Evolutionary conservation across 2,797 vertebrate species (phyloP).

Genomic region (Brachymystax lenok): DNA sequence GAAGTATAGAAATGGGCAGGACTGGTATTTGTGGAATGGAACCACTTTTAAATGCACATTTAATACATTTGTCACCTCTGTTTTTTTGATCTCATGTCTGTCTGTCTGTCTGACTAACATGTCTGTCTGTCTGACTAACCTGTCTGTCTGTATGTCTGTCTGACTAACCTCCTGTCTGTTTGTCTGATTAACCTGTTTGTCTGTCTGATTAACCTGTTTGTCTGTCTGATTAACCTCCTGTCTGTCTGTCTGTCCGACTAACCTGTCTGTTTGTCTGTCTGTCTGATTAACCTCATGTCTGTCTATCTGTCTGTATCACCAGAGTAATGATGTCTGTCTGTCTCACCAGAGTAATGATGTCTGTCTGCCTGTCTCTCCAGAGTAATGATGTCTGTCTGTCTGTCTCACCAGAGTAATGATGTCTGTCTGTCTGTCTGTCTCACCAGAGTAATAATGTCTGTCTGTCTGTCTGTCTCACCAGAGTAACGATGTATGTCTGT

Average conservation of each 20-base stretch:
- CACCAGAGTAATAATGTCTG: background rate
- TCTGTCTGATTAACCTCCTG: background rate
- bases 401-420: no score
- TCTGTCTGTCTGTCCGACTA: background rate
- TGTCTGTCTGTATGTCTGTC: no score
- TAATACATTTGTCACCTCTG: background rate
- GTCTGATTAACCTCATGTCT: background rate
- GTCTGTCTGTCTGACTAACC: background rate
- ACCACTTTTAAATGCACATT: no score
- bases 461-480: constrained; percentile 45
- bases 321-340: constrained; percentile 35
- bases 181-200: background rate
- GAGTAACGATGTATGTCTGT: constrained; percentile 88
- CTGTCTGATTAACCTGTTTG: background rate
- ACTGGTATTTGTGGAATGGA: no score
- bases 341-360: constrained; percentile 29
- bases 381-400: constrained; percentile 8
- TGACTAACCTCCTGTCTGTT: no score
- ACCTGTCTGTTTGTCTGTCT: background rate
- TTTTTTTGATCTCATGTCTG: constrained; percentile 10
- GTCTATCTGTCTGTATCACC: background rate
- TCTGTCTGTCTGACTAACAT: constrained; percentile 8
- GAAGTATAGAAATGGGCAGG: no score
- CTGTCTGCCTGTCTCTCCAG: background rate
- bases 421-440: no score